A percentile compares a stretch with the other conserved stretches of the same genome.
These are phyloP conservation scores for Pseudomyrmex gracilis DNA, from an alignment of 1,140 invertebrate species.

Conservation along the genomic window DNA sequence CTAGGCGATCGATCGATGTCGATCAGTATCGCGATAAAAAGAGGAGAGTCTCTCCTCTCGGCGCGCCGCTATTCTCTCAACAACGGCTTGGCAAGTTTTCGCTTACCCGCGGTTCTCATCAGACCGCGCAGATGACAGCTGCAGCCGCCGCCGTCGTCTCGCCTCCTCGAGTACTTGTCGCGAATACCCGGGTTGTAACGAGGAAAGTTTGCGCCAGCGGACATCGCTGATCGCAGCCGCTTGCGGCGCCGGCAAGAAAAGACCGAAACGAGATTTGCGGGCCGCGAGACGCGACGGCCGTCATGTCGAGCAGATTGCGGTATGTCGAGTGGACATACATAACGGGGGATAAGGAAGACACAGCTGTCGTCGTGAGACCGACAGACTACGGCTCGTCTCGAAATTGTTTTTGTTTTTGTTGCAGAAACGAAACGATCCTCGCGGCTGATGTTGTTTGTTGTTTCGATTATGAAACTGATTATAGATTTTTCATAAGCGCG, in stretches of 20 bases:
- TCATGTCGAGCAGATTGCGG: conserved; percentile 32
- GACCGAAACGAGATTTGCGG: conserved; percentile 7
- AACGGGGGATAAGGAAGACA: neutral
- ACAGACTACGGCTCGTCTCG: neutral
- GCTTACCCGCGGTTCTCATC: conserved; percentile 37
- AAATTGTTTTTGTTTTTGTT: neutral
- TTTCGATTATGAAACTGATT: neutral
- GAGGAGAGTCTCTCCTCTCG: neutral
- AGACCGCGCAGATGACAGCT: conserved; percentile 47
- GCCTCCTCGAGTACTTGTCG: conserved; percentile 28
- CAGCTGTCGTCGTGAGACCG: neutral
- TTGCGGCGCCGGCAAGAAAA: conserved; percentile 24
- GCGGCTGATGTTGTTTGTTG: too few species aligned
- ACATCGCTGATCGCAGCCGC: conserved; percentile 55
- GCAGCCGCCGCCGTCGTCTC: neutral
- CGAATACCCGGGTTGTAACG: conserved; percentile 72
- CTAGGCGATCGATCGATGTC: conserved; percentile 60
- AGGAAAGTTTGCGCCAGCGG: conserved; percentile 75
- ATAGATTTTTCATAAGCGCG: neutral
- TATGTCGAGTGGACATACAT: conserved; percentile 18
- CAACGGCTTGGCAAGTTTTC: conserved; percentile 23
- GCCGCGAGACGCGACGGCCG: neutral
- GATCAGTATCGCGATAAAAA: conserved; percentile 42
- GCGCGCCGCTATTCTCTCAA: conserved; percentile 16
- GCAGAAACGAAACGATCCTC: neutral